Conservation (phyloP, 2,888 invertebrate genomes). For the Hyppa rectilinea region DNA sequence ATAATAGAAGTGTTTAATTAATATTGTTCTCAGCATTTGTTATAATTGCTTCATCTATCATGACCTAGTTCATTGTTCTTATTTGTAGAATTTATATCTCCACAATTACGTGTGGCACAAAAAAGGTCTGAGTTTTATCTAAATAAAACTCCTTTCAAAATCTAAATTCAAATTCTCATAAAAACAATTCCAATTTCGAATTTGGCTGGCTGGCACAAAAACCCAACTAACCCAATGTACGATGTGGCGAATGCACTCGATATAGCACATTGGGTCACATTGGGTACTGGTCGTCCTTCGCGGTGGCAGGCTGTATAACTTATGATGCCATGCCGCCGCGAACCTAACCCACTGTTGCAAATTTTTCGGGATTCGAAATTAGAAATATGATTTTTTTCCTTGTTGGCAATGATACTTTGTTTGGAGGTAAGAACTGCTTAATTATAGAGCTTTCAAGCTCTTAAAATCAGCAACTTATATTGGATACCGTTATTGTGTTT, state of each 20-base stretch:
- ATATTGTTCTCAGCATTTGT: slow-evolving; percentile 24
- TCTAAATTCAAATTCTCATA: slow-evolving; percentile 10
- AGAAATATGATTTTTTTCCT: slow-evolving; percentile 38
- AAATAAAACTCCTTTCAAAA: background rate
- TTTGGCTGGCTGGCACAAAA: slow-evolving; percentile 44
- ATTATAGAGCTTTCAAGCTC: background rate
- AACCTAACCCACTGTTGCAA: slow-evolving; percentile 53
- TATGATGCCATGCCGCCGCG: slow-evolving; percentile 55
- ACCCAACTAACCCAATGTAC: slow-evolving; percentile 45
- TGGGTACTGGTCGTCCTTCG: slow-evolving; percentile 87
- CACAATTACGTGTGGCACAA: background rate
- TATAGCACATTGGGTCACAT: slow-evolving; percentile 88
- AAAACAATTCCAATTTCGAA: slow-evolving; percentile 26
- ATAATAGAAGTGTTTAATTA: slow-evolving; percentile 49
- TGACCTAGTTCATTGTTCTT: slow-evolving; percentile 24
- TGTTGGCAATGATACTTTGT: background rate
- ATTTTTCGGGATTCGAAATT: slow-evolving; percentile 58
- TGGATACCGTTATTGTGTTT: background rate
- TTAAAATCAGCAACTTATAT: background rate
- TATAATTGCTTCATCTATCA: slow-evolving; percentile 25
- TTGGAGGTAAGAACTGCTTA: background rate
- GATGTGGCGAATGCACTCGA: slow-evolving; percentile 66
- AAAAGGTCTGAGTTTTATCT: background rate
- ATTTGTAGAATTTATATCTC: background rate
- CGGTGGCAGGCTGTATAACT: slow-evolving; percentile 68